Conservation (phyloP, 1,140 invertebrate species). For the Drosophila quadrilineata region DNA sequence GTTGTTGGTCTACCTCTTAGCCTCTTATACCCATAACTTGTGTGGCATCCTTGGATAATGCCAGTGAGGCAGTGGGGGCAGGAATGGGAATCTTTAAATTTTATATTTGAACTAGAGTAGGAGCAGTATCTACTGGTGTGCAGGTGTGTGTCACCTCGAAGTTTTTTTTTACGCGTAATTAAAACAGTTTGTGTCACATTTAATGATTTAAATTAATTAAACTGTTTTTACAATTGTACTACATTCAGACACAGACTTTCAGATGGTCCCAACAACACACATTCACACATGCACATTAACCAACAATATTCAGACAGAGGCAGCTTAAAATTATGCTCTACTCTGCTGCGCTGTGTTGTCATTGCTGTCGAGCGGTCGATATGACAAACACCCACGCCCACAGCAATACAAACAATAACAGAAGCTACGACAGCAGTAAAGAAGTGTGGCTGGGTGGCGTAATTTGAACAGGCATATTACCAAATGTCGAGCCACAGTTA, state of each 20-base stretch:
- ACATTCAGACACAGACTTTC: background rate
- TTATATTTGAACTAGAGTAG: too few relatives aligned
- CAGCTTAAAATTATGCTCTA: too few relatives aligned
- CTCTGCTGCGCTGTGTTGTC: slow-evolving; percentile 14
- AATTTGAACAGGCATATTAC: slow-evolving; percentile 76
- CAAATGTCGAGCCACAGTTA: slow-evolving; percentile 66
- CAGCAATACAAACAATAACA: slow-evolving; percentile 16
- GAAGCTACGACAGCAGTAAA: slow-evolving; percentile 10
- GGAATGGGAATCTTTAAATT: slow-evolving; percentile 30
- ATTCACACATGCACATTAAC: background rate
- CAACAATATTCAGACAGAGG: background rate
- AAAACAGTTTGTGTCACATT: slow-evolving; percentile 71
- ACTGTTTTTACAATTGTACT: slow-evolving; percentile 69
- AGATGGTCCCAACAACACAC: background rate
- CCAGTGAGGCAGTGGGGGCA: background rate
- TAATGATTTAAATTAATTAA: slow-evolving; percentile 79
- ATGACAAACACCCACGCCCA: slow-evolving; percentile 68
- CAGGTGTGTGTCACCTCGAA: slow-evolving; percentile 1
- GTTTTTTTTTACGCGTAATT: slow-evolving; percentile 51
- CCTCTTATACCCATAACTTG: too few relatives aligned
- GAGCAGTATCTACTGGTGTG: too few relatives aligned
- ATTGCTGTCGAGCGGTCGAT: slow-evolving; percentile 63
- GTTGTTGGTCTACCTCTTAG: background rate
- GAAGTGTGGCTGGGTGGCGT: slow-evolving; percentile 36
- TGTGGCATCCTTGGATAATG: too few relatives aligned